Conservation (phyloP, 2,888 invertebrate genomes). For the Xestia rhomboidea region DNA sequence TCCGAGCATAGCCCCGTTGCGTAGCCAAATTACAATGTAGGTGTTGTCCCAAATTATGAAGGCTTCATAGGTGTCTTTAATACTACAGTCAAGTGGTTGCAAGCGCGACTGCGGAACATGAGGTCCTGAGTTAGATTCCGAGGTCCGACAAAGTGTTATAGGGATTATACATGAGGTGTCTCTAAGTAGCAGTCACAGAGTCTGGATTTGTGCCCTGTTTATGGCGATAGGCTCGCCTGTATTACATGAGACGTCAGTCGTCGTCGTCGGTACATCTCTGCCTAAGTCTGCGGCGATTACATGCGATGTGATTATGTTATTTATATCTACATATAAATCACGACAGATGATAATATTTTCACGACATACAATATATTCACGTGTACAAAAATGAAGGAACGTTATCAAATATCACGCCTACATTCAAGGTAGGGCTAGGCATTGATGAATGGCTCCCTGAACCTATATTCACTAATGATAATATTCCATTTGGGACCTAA, state of each 20-base stretch:
- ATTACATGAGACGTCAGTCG: no score
- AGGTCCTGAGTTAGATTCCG: background rate
- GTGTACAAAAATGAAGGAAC: background rate
- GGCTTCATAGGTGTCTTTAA: no score
- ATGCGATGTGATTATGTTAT: background rate
- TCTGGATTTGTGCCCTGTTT: background rate
- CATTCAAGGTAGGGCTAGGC: constrained; percentile 21
- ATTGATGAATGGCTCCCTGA: constrained; percentile 46
- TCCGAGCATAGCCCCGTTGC: no score
- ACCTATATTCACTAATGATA: constrained; percentile 35
- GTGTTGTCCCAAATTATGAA: background rate
- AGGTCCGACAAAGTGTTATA: background rate
- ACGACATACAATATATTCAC: background rate
- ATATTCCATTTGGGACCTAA: constrained; percentile 30
- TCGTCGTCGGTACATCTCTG: no score
- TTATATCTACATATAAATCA: background rate
- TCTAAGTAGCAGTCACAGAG: background rate
- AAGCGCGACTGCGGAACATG: background rate
- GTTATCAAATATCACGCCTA: constrained; percentile 7
- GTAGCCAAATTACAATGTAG: background rate
- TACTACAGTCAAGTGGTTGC: background rate
- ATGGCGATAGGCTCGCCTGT: no score
- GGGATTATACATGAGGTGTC: background rate
- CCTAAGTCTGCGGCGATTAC: background rate
- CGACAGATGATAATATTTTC: background rate